phyloP scores from a whole-genome alignment of 2,888 invertebrate species.

The Drosophila anomalipes region DNA sequence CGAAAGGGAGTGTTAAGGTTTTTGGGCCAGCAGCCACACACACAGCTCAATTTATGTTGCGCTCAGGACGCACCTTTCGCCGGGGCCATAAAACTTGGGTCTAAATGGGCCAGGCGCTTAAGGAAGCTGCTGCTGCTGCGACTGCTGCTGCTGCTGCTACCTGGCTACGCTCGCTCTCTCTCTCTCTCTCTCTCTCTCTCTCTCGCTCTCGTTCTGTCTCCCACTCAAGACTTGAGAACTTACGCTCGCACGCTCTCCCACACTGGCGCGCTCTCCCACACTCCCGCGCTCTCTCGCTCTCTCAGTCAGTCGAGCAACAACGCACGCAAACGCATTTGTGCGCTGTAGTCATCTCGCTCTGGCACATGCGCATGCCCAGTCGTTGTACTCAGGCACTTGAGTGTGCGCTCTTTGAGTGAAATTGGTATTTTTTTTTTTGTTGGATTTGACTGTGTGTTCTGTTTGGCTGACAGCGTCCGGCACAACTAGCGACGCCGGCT shows the following conservation, averaged over 20 bases:
- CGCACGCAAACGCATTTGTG: conserved; percentile 44
- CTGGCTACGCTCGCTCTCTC: conserved; percentile 16
- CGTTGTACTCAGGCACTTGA: conserved; percentile 5
- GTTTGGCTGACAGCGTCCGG: conserved; percentile 5
- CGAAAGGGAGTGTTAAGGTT: conserved; percentile 23
- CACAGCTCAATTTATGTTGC: neutral
- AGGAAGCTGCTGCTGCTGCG: conserved; percentile 49
- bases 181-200: conserved; percentile 5
- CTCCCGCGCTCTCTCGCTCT: conserved; percentile 7
- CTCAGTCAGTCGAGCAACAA: conserved; percentile 8
- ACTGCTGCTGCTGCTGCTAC: conserved; percentile 20
- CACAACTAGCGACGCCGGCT: conserved; percentile 10
- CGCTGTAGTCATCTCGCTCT: conserved; percentile 47
- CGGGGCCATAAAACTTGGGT: conserved; percentile 52
- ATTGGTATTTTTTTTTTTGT: neutral
- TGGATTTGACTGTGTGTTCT: conserved; percentile 1
- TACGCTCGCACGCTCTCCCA: conserved; percentile 10
- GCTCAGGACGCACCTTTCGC: conserved; percentile 53
- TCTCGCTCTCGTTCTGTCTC: neutral
- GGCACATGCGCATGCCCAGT: conserved; percentile 43
- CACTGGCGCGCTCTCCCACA: conserved; percentile 15
- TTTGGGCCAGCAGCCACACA: conserved; percentile 21
- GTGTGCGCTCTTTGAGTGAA: conserved; percentile 45
- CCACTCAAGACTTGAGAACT: conserved; percentile 15
- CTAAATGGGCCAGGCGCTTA: conserved; percentile 56